phyloP scores from a whole-genome alignment of 35 echinoderm and acorn worm species.

The Heliocidaris erythrogramma region DNA sequence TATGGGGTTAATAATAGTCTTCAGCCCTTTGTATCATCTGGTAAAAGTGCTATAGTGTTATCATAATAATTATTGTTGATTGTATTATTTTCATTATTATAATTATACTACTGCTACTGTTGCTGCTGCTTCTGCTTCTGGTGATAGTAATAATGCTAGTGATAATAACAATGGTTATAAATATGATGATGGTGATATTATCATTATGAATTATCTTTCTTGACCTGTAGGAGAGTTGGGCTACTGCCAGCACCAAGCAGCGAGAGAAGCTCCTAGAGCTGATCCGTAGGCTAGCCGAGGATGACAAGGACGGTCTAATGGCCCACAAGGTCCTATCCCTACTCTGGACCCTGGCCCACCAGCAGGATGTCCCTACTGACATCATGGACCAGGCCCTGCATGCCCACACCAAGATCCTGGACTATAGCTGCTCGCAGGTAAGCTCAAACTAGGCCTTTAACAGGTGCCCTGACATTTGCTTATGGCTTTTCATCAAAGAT shows the following conservation, averaged over 20 bases:
- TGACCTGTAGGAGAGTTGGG: conserved; percentile 76
- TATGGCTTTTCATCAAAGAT: background rate
- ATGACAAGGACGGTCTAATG: conserved; percentile 99
- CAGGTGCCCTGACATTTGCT: background rate
- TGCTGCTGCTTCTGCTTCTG: too few species aligned
- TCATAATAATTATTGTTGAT: too few species aligned
- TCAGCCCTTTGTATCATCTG: too few species aligned
- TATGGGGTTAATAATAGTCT: too few species aligned
- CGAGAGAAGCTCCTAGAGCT: conserved; percentile 93
- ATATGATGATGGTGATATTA: too few species aligned
- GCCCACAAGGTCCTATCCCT: conserved; percentile 96
- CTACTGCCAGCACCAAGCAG: conserved; percentile 89
- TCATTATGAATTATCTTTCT: background rate
- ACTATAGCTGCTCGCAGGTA: conserved; percentile 99
- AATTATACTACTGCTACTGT: too few species aligned
- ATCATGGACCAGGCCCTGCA: conserved; percentile 98
- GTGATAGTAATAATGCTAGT: too few species aligned
- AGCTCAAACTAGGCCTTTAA: background rate
- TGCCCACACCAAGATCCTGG: conserved; percentile 97
- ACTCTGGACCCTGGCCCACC: conserved; percentile 95
- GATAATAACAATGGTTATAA: too few species aligned
- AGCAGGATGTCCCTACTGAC: conserved; percentile 95
- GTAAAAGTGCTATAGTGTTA: too few species aligned
- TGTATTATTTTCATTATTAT: too few species aligned
- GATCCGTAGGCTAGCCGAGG: conserved; percentile 93